These are phyloP conservation scores for Protophormia terraenovae DNA, from an alignment of 2,888 invertebrate species.

Conservation along the genomic window DNA sequence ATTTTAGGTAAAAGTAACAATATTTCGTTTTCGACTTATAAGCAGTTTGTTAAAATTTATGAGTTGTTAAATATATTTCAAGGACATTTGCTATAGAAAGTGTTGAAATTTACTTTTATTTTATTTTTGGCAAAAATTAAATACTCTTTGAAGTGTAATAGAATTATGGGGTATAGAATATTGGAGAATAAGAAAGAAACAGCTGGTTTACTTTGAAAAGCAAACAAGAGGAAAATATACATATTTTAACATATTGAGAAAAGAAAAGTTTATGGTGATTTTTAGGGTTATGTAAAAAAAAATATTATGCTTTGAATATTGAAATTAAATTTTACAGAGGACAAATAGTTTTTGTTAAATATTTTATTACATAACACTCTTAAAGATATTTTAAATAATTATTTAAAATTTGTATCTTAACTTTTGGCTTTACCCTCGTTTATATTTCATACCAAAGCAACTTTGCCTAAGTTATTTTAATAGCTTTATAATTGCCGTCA, in stretches of 20 bases:
- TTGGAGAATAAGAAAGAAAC: not conserved
- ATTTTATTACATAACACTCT: too few relatives aligned
- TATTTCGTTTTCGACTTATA: not conserved
- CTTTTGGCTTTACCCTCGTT: too few relatives aligned
- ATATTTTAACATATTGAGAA: not conserved
- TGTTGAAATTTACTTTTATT: constrained; percentile 16
- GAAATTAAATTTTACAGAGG: too few relatives aligned
- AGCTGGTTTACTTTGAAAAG: not conserved
- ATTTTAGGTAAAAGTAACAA: not conserved
- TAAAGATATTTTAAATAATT: too few relatives aligned
- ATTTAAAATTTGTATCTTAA: too few relatives aligned
- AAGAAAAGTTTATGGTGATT: not conserved
- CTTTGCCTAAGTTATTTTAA: not conserved
- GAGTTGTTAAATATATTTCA: constrained; percentile 5
- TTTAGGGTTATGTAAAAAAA: not conserved
- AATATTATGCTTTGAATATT: too few relatives aligned
- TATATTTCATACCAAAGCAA: not conserved
- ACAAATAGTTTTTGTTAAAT: not conserved
- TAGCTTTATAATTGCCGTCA: not conserved
- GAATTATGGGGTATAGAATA: not conserved
- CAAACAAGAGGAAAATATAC: not conserved
- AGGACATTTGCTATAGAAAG: constrained; percentile 2
- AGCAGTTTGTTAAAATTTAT: constrained; percentile 7
- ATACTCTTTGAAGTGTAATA: not conserved
- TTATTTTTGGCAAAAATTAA: not conserved